phyloP scores from a whole-genome alignment of 1,140 invertebrate species.

The Drosophila varians region DNA sequence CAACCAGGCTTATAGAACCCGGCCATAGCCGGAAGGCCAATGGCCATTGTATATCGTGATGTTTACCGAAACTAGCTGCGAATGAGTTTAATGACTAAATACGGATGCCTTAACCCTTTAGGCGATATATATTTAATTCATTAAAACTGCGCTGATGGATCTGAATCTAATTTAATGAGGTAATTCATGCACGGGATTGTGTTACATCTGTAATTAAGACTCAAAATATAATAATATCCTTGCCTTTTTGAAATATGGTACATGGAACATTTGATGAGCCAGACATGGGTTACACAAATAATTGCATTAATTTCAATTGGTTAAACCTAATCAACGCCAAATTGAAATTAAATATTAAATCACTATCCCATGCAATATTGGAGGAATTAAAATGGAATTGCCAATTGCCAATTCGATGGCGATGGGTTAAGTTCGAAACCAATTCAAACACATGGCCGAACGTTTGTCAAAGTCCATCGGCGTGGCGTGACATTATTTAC shows the following conservation, averaged over 20 bases:
- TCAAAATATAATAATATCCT: no score
- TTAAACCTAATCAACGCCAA: conserved; percentile 5
- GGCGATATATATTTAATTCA: not conserved
- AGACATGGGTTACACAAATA: not conserved
- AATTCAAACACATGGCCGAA: conserved; percentile 12
- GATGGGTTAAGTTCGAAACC: conserved; percentile 15
- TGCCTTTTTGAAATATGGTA: no score
- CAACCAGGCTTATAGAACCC: not conserved
- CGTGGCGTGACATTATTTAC: conserved; percentile 52
- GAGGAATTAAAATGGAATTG: conserved; percentile 9
- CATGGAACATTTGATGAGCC: no score
- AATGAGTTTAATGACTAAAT: conserved; percentile 20
- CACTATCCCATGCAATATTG: not conserved
- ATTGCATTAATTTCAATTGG: conserved; percentile 8
- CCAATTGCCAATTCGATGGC: not conserved
- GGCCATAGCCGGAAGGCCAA: not conserved
- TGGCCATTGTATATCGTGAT: conserved; percentile 21
- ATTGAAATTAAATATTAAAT: conserved; percentile 11
- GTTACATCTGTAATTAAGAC: no score
- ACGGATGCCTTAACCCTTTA: conserved; percentile 5
- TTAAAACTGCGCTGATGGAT: not conserved
- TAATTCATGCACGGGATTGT: no score
- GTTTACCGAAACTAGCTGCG: conserved; percentile 15
- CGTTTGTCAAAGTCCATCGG: conserved; percentile 51
- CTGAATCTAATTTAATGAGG: no score